Evolutionary conservation across 1,140 invertebrate genomes (phyloP), one percentile per base, ranked within the genome.

Genomic region (Cotesia typhae): DNA sequence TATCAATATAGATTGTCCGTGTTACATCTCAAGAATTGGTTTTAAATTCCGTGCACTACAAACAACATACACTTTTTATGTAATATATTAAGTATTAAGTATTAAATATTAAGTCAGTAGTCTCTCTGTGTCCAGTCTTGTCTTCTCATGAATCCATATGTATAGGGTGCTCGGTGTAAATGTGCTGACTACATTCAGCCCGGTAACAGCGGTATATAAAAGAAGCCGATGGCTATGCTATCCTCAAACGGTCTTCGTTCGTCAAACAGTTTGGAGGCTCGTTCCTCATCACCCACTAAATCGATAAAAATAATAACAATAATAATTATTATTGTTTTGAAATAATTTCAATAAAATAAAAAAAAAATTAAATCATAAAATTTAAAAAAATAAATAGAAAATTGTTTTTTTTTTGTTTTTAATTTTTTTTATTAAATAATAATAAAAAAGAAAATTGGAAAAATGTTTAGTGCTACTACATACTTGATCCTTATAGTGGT

Each of bases 171-270:
- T 70, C 79, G 74, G 77, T 77, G 78, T 76, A 83, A 85, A 85
- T 85, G 82, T 85, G 83, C 82, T 84, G 83, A 85, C 84, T 85
- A 85, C 82, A 86, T 85, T 85, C 83, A 74, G 72, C 75, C 28
- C 28, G 28, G 28, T 28, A 28, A 28, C 28, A 28, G 28, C 70
- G 75, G 78, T 86, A 86, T 85, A 86, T 84, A 86, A 86, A 28
- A 81, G 84, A 82, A 79, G 79, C 79, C 76, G 77, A 67, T 73
- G 77, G 82, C 79, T 79, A 83, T 84, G 79, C 77, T 80, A 83
- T 83, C 82, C 82, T 81, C 83, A 86, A 81, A 84, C 77, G 79
- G 81, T 84, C 79, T 78, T 80, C 77, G 83, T 83, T 82, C 84
- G 82, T 79, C 82, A 79, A 77, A 82, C 80, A 67, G 82, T 82